A percentile compares a stretch with the other conserved stretches of the same genome.
Conservation (phyloP, 2,113 vertebrate species). For the Osmerus mordax region DNA sequence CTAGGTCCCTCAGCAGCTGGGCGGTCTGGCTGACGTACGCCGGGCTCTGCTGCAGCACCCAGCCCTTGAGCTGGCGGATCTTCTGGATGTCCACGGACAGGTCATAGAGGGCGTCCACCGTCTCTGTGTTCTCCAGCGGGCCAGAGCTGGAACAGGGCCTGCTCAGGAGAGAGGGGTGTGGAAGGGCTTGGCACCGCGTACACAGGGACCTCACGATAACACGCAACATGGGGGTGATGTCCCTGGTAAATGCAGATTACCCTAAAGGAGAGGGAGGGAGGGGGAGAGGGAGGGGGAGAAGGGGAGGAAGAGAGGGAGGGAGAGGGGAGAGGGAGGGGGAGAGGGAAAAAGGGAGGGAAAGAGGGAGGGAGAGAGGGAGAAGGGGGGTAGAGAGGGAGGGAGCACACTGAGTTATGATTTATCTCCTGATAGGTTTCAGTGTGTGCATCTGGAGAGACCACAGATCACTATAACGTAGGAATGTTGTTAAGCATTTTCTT, state of each 20-base stretch:
- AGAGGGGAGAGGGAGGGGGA: not conserved
- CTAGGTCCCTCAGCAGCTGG: conserved; percentile 76
- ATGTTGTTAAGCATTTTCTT: too few relatives aligned
- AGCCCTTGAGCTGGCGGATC: conserved; percentile 81
- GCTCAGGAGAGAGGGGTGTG: conserved; percentile 18
- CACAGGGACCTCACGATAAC: conserved; percentile 49
- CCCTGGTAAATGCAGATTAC: conserved; percentile 16
- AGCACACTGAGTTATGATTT: not conserved
- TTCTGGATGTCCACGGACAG: conserved; percentile 84
- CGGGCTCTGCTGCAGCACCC: conserved; percentile 79
- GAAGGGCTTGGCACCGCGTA: conserved; percentile 37
- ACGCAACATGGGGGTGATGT: conserved; percentile 61
- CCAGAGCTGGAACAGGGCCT: conserved; percentile 34
- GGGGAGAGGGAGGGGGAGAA: not conserved
- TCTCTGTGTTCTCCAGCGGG: conserved; percentile 76
- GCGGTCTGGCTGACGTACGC: conserved; percentile 79
- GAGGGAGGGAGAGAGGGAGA: too few relatives aligned
- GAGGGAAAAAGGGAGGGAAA: too few relatives aligned
- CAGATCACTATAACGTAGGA: too few relatives aligned
- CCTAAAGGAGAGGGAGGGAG: conserved; percentile 1
- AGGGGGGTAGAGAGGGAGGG: not conserved
- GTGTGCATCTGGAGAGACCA: too few relatives aligned
- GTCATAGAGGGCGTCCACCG: conserved; percentile 71
- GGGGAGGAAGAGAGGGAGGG: too few relatives aligned
- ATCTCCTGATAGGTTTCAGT: too few relatives aligned